Evolutionary conservation across 1,140 invertebrate species (phyloP), one percentile per base, ranked within the genome.

Genomic region (Pteromalus puparum): DNA sequence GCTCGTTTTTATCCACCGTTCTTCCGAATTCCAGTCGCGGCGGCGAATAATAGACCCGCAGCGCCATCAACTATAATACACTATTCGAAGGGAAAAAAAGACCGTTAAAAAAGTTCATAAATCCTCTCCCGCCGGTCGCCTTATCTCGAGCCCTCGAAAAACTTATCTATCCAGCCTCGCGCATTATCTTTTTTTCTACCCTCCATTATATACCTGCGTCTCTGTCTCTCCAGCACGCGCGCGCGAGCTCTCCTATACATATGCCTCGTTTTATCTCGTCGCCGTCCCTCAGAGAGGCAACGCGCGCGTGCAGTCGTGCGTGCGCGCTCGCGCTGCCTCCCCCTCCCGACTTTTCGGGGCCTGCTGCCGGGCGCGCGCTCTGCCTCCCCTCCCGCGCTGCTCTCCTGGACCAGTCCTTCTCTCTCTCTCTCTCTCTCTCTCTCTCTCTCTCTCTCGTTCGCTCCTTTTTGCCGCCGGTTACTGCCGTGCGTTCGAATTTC

Each of bases 401-500:
- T 74, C 70, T 89, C 84, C 89, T 89, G 89, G 89, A 91, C 90
- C 91, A 90, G 89, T 84, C 83, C 28, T 24, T 42, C 30, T 61
- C 3, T 53, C 42, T 12, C 74, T 74, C 30, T 28, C 12, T 74
- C 30, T 30, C 72, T 38, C 90, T 30, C 30, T 30, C 30, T 30
- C 30, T 30, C 30, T 30, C 30, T 65, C 30, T 61, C 18, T 53
- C 42, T n/a, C 74, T 74, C 34, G 13, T 28, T 74, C 34, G 72
- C 72, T 38, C 90, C 90, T 91, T 90, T 92, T 90, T 90, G 89
- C 90, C 89, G 88, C 87, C 90, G 89, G 89, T 92, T 92, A 91
- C 91, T 92, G 91, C 15, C 53, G 53, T 61, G 53, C 53, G 53
- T 92, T 92, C 90, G 90, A 92, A 92, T 93, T 92, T 93, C 90